Conservation (phyloP, 2,797 vertebrate species). For the Pipistrellus pipistrellus region DNA sequence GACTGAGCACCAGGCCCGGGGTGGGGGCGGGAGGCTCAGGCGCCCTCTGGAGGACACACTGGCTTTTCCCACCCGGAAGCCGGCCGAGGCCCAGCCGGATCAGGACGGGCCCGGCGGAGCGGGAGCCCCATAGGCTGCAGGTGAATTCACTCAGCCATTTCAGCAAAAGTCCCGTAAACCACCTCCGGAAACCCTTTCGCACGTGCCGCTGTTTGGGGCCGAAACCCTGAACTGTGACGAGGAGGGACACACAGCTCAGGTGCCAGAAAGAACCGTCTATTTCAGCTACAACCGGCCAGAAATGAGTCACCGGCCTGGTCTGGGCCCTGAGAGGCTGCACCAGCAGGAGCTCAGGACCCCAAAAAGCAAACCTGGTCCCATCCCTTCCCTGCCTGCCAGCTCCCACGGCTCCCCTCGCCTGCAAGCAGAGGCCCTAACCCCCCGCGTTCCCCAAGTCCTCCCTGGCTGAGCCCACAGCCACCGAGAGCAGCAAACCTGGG, state of each 20-base stretch:
- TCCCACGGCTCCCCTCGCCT: background rate
- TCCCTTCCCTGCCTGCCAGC: background rate
- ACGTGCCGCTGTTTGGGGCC: background rate
- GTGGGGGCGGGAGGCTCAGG: background rate
- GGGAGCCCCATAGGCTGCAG: too few relatives aligned
- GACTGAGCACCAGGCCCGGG: background rate
- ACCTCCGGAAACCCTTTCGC: background rate
- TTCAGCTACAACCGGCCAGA: background rate
- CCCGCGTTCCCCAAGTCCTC: background rate
- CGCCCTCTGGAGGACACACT: background rate
- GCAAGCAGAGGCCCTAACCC: background rate
- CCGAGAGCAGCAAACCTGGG: background rate
- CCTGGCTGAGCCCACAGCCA: too few relatives aligned
- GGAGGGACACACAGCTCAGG: background rate
- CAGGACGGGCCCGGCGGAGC: background rate
- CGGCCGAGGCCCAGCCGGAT: background rate
- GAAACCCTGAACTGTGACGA: background rate
- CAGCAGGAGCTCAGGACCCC: background rate
- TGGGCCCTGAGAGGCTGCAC: background rate
- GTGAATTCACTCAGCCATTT: background rate
- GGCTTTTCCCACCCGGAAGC: background rate
- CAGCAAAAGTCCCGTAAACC: constrained; percentile 31
- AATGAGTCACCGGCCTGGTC: background rate
- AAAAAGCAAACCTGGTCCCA: background rate
- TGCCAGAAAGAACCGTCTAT: background rate